Evolutionary conservation across 2,797 vertebrate species (phyloP).

Genomic region (Poliocrania exsul): DNA sequence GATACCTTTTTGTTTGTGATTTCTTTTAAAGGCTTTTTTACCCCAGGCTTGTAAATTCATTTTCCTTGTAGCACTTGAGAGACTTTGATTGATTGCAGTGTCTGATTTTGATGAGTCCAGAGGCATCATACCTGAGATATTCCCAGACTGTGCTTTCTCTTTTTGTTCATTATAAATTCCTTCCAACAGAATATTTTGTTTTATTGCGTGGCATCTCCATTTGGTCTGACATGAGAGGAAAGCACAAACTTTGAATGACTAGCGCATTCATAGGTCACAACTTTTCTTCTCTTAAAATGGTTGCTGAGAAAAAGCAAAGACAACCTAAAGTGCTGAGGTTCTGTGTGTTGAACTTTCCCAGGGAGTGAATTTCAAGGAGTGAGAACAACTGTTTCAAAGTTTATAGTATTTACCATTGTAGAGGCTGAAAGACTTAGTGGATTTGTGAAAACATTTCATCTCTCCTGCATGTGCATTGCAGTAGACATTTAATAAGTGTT

Average conservation of each 20-base stretch:
- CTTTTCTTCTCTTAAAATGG: background rate
- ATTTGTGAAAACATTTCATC: background rate
- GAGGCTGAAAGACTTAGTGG: background rate
- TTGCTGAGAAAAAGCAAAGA: background rate
- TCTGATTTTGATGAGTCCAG: background rate
- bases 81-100: background rate
- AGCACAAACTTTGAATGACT: background rate
- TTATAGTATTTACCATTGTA: background rate
- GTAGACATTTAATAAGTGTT: rapidly evolving
- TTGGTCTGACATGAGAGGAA: background rate
- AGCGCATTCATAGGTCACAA: background rate
- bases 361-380: background rate
- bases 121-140: background rate
- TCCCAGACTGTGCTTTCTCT: background rate
- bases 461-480: background rate
- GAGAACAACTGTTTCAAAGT: background rate
- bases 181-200: background rate
- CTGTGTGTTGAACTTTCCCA: background rate
- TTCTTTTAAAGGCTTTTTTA: background rate
- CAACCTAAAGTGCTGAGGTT: background rate
- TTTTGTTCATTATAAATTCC: background rate
- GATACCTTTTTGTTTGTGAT: background rate
- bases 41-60: background rate
- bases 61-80: background rate
- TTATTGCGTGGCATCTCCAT: background rate